Conservation (phyloP, 1,140 invertebrate genomes). For the Chrysomallon squamiferum region DNA sequence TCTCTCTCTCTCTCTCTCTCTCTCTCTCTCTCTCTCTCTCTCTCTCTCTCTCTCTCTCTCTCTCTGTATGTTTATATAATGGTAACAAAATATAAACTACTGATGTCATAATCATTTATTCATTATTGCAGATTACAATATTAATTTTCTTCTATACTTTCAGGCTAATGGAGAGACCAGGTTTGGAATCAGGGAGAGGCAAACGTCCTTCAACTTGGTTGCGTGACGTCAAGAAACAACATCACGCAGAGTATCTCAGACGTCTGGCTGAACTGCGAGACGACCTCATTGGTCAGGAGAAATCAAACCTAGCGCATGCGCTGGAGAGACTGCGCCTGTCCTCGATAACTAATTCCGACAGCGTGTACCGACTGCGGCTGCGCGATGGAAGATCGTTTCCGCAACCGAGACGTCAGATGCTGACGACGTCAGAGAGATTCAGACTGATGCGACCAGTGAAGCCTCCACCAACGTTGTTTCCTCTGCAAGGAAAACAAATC, state of each 20-base stretch:
- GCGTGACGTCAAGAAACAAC: slow-evolving; percentile 16
- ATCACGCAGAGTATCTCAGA: slow-evolving; percentile 49
- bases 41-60: too few relatives aligned
- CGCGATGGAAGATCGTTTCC: slow-evolving; percentile 8
- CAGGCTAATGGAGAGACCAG: slow-evolving; percentile 49
- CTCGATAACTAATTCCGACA: slow-evolving; percentile 18
- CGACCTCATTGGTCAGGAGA: slow-evolving; percentile 46
- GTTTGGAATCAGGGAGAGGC: slow-evolving; percentile 3
- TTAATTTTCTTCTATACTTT: too few relatives aligned
- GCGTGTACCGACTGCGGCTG: not conserved
- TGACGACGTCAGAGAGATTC: slow-evolving; percentile 50
- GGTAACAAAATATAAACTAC: too few relatives aligned
- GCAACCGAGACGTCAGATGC: slow-evolving; percentile 17
- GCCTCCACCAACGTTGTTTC: slow-evolving; percentile 35
- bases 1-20: too few relatives aligned
- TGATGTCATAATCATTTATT: too few relatives aligned
- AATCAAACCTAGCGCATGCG: slow-evolving; percentile 43
- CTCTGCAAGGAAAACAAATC: slow-evolving; percentile 48
- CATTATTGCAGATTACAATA: too few relatives aligned
- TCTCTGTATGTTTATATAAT: too few relatives aligned
- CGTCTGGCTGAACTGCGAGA: slow-evolving; percentile 44
- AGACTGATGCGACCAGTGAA: slow-evolving; percentile 43
- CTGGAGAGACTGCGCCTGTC: slow-evolving; percentile 45
- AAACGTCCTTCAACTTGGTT: slow-evolving; percentile 18
- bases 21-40: too few relatives aligned